Percentiles rank a stretch among this genome's conserved stretches.
phyloP scores from a whole-genome alignment of 2,888 invertebrate genomes.

The Drosophila peninsularis region DNA sequence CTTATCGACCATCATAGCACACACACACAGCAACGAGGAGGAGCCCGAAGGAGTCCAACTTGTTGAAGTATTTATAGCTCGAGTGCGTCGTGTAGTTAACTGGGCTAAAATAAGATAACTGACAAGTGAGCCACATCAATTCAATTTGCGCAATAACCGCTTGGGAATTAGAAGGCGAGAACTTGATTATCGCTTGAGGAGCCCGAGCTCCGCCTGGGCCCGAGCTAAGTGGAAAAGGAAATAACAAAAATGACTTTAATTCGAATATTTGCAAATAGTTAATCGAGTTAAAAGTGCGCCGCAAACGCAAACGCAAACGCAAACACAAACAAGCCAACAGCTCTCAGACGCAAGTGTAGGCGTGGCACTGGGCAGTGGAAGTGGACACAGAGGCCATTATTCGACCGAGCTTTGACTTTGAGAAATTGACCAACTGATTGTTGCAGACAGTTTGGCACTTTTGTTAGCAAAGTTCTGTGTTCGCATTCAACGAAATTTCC shows the following conservation, averaged over 20 bases:
- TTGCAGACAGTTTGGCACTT: slow-evolving; percentile 56
- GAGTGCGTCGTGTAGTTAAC: slow-evolving; percentile 8
- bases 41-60: not conserved
- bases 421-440: slow-evolving; percentile 55
- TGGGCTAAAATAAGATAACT: slow-evolving; percentile 43
- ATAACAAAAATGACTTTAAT: slow-evolving; percentile 38
- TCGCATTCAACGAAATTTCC: slow-evolving; percentile 24
- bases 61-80: slow-evolving; percentile 14
- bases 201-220: not conserved
- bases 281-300: slow-evolving; percentile 32
- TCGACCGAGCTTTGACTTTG: slow-evolving; percentile 43
- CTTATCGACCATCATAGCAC: slow-evolving; percentile 40
- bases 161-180: slow-evolving; percentile 42
- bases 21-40: not conserved
- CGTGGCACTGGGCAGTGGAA: slow-evolving; percentile 5
- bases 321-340: slow-evolving; percentile 31
- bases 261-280: slow-evolving; percentile 41
- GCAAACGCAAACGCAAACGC: slow-evolving; percentile 20
- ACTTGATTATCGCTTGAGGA: slow-evolving; percentile 32
- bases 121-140: slow-evolving; percentile 44
- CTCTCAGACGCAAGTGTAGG: not conserved
- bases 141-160: slow-evolving; percentile 46
- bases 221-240: slow-evolving; percentile 8
- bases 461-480: slow-evolving; percentile 41
- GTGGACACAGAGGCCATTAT: slow-evolving; percentile 36